Evolutionary conservation across 2,888 invertebrate genomes (phyloP), one percentile per base, ranked within the genome.

Genomic region (Dastarcus helophoroides): DNA sequence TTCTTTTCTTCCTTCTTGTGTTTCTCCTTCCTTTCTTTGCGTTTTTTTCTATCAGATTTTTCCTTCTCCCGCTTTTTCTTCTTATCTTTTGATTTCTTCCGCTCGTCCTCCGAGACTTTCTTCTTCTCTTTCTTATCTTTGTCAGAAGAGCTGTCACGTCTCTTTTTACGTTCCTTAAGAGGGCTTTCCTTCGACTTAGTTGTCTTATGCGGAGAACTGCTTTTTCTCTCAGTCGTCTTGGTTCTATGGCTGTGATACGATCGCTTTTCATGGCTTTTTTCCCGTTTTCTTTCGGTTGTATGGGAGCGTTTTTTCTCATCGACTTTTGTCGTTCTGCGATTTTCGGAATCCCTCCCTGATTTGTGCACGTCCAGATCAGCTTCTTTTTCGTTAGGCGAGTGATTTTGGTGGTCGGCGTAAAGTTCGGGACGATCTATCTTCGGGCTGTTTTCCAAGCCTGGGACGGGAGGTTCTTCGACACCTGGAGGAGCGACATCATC

Each of bases 401-500:
- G 11, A 10, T 16, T 13, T 7, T 15, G 9, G 10, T 14, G 11
- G 11, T 9, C 7, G 12, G 13, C 29, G 12, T 14, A 10, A 22
- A 3, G 16, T 26, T 14, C 26, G 8, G 14, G 14, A 3, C 10
- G 15, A 25, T n/a, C 23, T 13, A 29, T 27, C 11, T n/a, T n/a
- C n/a, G 33, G 33, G 8, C 29, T 26, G 26, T 33, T 33, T 26
- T 33, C 75, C 48, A 71, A 69, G 13, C 74, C 75, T 21, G 73
- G 73, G 11, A 71, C 67, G 1, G 73, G 68, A 4, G 74, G 73
- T 47, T 75, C 73, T 35, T 69, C 69, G 2, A 75, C 73, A 8
- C 73, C 73, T 5, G 73, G 73, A 9, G 73, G 73, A 33, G 68
- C 64, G 23, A 72, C 68, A 43, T 73, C 73, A 45, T 71, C 72